A percentile compares a stretch with the other conserved stretches of the same genome.
Conservation (phyloP, 2,113 vertebrate species). For the Perca flavescens region DNA sequence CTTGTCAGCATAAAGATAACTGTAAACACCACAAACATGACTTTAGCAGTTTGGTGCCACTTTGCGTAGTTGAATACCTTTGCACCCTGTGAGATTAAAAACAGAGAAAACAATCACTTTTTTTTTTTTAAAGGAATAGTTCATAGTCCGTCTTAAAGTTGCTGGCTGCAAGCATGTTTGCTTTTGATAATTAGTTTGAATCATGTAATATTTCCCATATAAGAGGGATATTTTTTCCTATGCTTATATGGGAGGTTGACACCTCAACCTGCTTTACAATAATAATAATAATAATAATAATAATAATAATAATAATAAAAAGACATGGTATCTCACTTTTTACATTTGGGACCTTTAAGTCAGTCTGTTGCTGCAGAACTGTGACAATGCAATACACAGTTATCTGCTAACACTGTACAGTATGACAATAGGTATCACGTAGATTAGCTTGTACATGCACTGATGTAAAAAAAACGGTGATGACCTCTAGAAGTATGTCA, state of each 20-base stretch:
- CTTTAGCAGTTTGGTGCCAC: slow-evolving; percentile 86
- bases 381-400: background rate
- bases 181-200: background rate
- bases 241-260: background rate
- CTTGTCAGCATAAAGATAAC: slow-evolving; percentile 87
- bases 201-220: background rate
- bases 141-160: background rate
- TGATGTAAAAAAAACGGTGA: slow-evolving; percentile 6
- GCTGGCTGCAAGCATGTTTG: background rate
- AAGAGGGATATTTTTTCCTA: background rate
- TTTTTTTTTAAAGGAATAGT: background rate
- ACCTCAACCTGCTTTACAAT: too few relatives aligned
- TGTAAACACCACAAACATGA: slow-evolving; percentile 89
- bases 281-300: too few relatives aligned
- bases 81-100: slow-evolving; percentile 83
- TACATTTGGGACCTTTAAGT: too few relatives aligned
- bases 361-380: background rate
- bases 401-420: background rate
- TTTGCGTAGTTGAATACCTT: slow-evolving; percentile 93
- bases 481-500: slow-evolving; percentile 93
- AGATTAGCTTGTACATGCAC: background rate
- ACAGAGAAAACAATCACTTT: background rate
- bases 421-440: background rate
- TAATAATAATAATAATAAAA: too few relatives aligned
- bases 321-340: too few relatives aligned